These are phyloP conservation scores for Parapristionchus giblindavisi DNA, from an alignment of 2,888 invertebrate species.

Conservation along the genomic window DNA sequence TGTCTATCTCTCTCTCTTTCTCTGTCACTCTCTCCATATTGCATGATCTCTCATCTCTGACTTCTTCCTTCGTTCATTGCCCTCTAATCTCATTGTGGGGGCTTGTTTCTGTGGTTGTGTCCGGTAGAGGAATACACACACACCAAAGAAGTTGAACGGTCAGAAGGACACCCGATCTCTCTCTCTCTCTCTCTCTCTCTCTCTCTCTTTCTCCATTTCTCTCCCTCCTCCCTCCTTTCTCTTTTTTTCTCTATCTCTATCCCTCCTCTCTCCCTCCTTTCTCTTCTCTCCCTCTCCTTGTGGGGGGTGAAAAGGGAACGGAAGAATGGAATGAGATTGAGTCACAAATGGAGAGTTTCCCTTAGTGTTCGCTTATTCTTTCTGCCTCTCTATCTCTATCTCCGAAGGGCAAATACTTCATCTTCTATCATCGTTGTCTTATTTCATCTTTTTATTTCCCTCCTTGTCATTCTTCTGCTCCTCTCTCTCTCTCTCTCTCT, in stretches of 20 bases:
- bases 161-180: too few relatives aligned
- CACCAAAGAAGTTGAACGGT: too few relatives aligned
- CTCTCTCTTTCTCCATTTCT: not conserved
- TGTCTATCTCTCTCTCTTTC: too few relatives aligned
- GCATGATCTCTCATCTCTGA: too few relatives aligned
- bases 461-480: not conserved
- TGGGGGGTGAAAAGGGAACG: too few relatives aligned
- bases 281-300: conserved; percentile 4
- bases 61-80: too few relatives aligned
- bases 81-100: too few relatives aligned
- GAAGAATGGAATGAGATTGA: not conserved
- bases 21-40: too few relatives aligned
- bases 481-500: not conserved
- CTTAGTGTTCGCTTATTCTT: not conserved
- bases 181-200: not conserved
- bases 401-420: not conserved
- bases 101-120: too few relatives aligned
- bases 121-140: too few relatives aligned
- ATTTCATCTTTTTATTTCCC: not conserved
- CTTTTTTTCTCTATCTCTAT: conserved; percentile 7
- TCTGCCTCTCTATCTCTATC: not conserved
- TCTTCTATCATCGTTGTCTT: not conserved
- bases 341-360: too few relatives aligned
- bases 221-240: not conserved
- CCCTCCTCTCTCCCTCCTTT: not conserved